These are phyloP conservation scores for Microtus pennsylvanicus DNA, from an alignment of 2,113 vertebrate species.

Conservation along the genomic window DNA sequence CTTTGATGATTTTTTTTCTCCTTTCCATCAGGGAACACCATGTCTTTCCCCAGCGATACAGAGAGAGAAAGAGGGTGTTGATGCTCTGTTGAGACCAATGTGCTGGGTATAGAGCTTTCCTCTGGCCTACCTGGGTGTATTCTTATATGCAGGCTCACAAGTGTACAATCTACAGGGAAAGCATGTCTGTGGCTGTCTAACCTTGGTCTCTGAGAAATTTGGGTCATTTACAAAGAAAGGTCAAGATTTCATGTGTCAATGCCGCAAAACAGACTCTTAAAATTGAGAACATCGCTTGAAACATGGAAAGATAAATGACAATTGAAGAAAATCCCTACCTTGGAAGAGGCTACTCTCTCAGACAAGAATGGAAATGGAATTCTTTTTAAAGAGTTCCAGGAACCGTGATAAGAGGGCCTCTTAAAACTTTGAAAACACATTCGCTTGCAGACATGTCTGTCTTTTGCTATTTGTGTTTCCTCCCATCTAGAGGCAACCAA, in stretches of 20 bases:
- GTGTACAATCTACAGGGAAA: background rate
- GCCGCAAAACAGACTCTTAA: background rate
- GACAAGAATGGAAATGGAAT: slow-evolving; percentile 14
- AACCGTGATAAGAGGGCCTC: background rate
- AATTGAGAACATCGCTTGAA: too few relatives aligned
- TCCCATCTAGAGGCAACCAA: background rate
- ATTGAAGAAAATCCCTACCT: background rate
- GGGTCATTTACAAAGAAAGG: background rate
- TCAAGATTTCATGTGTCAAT: background rate
- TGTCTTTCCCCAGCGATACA: slow-evolving; percentile 26
- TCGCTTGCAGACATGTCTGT: background rate
- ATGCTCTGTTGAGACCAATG: background rate
- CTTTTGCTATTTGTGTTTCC: background rate
- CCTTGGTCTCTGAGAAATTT: background rate
- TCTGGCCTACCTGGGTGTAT: background rate
- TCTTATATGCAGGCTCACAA: slow-evolving; percentile 7
- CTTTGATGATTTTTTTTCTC: background rate
- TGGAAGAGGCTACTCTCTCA: background rate
- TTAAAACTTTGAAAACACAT: background rate
- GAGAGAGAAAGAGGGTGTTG: background rate
- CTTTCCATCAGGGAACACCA: background rate
- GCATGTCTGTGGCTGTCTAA: slow-evolving; percentile 25
- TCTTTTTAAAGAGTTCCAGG: background rate
- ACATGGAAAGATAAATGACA: background rate
- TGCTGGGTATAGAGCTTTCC: background rate